A percentile compares a stretch with the other conserved stretches of the same genome.
Conservation (phyloP, 2,113 vertebrate genomes). For the Dissostichus mawsoni region DNA sequence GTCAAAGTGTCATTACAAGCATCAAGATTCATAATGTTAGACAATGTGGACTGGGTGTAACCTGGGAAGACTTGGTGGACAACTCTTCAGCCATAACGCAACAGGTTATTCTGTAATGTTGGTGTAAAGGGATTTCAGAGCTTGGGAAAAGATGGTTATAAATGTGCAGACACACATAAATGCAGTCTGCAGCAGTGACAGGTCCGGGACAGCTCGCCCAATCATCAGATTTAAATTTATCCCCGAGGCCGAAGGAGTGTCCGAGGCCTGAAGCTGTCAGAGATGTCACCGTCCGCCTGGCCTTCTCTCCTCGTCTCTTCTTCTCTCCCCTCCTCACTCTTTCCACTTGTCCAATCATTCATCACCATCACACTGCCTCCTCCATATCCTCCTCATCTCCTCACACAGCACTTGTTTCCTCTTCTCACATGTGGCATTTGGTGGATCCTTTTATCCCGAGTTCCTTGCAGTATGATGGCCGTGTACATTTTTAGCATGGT, state of each 20-base stretch:
- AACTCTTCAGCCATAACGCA: not conserved
- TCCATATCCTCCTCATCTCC: conserved; percentile 34
- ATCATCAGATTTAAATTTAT: conserved; percentile 63
- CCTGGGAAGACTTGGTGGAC: not conserved
- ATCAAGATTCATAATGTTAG: not conserved
- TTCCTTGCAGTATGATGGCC: conserved; percentile 4
- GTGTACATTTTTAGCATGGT: conserved; percentile 21
- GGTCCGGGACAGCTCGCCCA: conserved; percentile 9
- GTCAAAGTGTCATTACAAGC: not conserved
- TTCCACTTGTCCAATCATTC: conserved; percentile 48
- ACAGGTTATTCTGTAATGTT: not conserved
- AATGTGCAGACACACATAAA: conserved; percentile 26
- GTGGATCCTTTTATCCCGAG: conserved; percentile 46
- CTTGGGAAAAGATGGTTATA: not conserved
- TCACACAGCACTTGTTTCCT: conserved; percentile 25
- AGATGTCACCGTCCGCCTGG: conserved; percentile 52
- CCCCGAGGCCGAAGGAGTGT: conserved; percentile 34
- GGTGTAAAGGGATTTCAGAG: not conserved
- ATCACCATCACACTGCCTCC: conserved; percentile 43
- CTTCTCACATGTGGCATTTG: conserved; percentile 26
- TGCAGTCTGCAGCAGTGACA: conserved; percentile 8
- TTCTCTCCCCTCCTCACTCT: conserved; percentile 7
- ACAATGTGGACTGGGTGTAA: not conserved
- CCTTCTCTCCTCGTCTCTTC: conserved; percentile 37
- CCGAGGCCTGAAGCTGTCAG: conserved; percentile 51